Evolutionary conservation across 2,113 vertebrate genomes (phyloP), one percentile per base, ranked within the genome.

Genomic region (Eurypyga helias): DNA sequence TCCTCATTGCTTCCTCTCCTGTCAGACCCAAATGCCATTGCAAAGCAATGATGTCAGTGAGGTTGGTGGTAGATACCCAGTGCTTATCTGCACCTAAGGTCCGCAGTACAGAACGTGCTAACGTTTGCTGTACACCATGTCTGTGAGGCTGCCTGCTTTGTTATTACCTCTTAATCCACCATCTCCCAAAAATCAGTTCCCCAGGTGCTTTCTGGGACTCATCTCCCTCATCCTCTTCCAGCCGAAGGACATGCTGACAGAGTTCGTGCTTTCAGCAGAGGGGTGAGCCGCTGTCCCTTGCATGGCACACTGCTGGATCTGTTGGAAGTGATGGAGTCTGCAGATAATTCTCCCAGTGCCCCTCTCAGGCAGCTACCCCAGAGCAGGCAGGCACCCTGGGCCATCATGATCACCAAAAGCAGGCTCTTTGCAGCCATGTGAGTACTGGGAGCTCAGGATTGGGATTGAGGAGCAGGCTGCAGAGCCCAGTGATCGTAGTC

Each of bases 71-170:
- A 60, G 46, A 45, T 41, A 14, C 48, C 9, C 24, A 8, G 17
- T 8, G 25, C 18, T 67, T 33, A 10, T 16, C 64, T 8, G 15
- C 43, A 18, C 46, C 46, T 8, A 13, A 48, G 34, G 26, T 29
- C 26, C 29, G 29, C 33, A 3, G 1, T 1, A 6, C 41, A 24
- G 25, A 46, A 64, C 0, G 2, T 51, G 25, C 73, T 36, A 10
- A 2, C 1, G 4, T 13, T 36, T 31, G 13, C 84, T 62, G 1
- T 5, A 14, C 18, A 11, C 12, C 7, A 1, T 10, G 26, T 15
- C 49, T 58, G 23, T 15, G 5, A 54, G 31, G 17, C 11, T 28
- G 13, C 26, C 51, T 70, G 25, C 55, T 64, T 46, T 57, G n/a
- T 46, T 46, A 38, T 29, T 23, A 33, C 14, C 36, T 38, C 3